Percentiles rank a stretch among this genome's conserved stretches.
Conservation (phyloP, 2,888 invertebrate species). For the Pinctada fucata region DNA sequence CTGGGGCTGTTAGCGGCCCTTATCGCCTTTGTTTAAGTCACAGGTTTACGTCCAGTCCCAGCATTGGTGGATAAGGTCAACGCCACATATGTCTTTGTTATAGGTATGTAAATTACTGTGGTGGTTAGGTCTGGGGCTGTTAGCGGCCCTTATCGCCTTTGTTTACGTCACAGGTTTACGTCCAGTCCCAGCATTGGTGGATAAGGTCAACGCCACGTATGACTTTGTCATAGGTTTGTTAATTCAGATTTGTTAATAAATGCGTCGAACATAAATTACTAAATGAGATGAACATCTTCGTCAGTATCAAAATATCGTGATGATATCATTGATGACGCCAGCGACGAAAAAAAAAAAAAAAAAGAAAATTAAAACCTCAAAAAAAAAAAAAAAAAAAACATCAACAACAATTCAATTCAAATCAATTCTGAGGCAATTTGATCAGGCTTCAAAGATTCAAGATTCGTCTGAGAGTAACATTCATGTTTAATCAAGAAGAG, state of each 20-base stretch:
- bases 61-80: constrained; percentile 48
- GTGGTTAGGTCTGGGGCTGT: constrained; percentile 53
- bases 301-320: too few species aligned
- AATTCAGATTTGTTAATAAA: neutral
- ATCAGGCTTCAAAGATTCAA: too few species aligned
- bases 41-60: constrained; percentile 42
- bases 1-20: constrained; percentile 53
- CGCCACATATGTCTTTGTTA: constrained; percentile 58
- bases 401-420: too few species aligned
- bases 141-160: constrained; percentile 54
- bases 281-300: too few species aligned
- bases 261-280: too few species aligned
- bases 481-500: too few species aligned
- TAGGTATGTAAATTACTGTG: constrained; percentile 52
- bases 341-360: too few species aligned
- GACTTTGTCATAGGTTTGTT: constrained; percentile 58
- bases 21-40: constrained; percentile 54
- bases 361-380: too few species aligned
- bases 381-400: too few species aligned
- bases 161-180: constrained; percentile 47
- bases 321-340: too few species aligned
- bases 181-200: constrained; percentile 47
- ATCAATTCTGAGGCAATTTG: too few species aligned
- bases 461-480: too few species aligned
- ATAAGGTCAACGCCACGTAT: constrained; percentile 52